Percentiles rank a stretch among this genome's conserved stretches.
Conservation (phyloP, 2,797 vertebrate species). For the Oophaga sylvatica region DNA sequence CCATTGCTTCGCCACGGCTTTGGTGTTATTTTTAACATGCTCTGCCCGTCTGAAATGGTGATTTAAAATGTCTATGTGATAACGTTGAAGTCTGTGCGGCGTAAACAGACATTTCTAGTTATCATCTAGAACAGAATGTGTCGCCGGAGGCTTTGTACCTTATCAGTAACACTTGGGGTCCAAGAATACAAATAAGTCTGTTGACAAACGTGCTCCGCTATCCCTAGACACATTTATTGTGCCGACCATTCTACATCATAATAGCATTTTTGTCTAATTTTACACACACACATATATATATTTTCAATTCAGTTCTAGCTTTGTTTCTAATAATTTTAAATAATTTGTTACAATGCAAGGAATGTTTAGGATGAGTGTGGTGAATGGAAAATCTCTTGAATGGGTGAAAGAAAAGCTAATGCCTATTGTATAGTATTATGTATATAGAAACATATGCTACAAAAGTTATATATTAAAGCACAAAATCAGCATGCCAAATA, state of each 20-base stretch:
- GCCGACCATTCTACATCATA: background rate
- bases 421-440: background rate
- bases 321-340: background rate
- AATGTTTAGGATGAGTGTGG: background rate
- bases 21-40: slow-evolving; percentile 44
- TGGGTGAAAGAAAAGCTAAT: background rate
- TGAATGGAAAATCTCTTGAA: too few relatives aligned
- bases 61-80: slow-evolving; percentile 39
- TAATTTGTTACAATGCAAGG: background rate
- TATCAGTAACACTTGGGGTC: slow-evolving; percentile 27
- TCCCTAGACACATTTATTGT: slow-evolving; percentile 9
- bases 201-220: slow-evolving; percentile 7
- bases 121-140: slow-evolving; percentile 23
- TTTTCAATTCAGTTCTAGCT: background rate
- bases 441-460: background rate
- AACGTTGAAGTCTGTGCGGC: slow-evolving; percentile 26
- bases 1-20: background rate
- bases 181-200: slow-evolving; percentile 41
- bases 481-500: too few relatives aligned
- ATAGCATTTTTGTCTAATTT: slow-evolving; percentile 1
- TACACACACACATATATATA: background rate
- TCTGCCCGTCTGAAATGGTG: slow-evolving; percentile 12
- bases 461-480: too few relatives aligned
- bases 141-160: slow-evolving; percentile 36
- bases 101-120: slow-evolving; percentile 42